Evolutionary conservation across 2,888 invertebrate genomes (phyloP), one percentile per base, ranked within the genome.

Genomic region (Crepidodera aurea): DNA sequence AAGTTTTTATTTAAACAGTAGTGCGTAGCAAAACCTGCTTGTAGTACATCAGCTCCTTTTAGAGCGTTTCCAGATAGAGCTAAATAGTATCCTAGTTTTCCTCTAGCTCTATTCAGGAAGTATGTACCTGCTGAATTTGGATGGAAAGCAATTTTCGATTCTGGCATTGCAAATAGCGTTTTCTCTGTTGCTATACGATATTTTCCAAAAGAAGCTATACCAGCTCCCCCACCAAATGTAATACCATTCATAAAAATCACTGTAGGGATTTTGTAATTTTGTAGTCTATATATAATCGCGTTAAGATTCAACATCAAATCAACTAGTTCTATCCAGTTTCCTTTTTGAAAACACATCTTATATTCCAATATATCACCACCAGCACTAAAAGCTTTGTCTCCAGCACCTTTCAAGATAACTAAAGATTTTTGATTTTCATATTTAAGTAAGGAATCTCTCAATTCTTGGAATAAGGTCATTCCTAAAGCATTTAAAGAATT

Each of bases 121-220:
- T 94, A 90, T 0, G 94, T 92, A 0, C 93, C 97, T 1, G 98
- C 99, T 6, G 98, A 97, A 84, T 99, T 98, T 0, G 98, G 97
- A 77, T 97, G 95, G 32, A 98, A 83, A 6, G 97, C 98, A 73
- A 99, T 96, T 10, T 92, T 94, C 0, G 98, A 97, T 84, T 99
- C 99, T 0, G 98, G 99, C 98, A 99, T 99, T 0, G 98, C 97
- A 79, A 98, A 94, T 27, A 97, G 73, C 0, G 97, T 96, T 72
- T 88, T 90, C 78, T 99, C 98, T 0, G 98, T 98, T 0, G 97
- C 97, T 27, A 99, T 88, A 64, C 98, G 86, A 79, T 94, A 98
- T 73, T 87, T 86, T 0, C 97, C 96, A 81, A 98, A 97, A 0
- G 98, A 92, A 0, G 98, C 97, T 22, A 98, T 72, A 0, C 98